Conservation (phyloP, 2,113 vertebrate genomes). For the Boleophthalmus pectinirostris region DNA sequence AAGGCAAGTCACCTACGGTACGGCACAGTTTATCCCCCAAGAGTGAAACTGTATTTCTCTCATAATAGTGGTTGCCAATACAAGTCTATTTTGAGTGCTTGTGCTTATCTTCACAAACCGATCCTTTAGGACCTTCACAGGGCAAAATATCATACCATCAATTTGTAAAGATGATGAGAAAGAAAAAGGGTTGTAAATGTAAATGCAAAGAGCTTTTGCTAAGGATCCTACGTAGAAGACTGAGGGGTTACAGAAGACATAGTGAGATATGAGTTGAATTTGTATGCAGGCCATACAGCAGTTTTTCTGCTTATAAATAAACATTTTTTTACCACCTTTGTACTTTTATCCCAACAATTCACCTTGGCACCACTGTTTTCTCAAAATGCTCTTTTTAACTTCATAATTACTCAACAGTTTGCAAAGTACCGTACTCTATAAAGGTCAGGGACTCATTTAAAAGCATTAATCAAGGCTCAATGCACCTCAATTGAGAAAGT, state of each 20-base stretch:
- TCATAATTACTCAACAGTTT: constrained; percentile 1
- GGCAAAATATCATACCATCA: neutral
- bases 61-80: neutral
- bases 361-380: neutral
- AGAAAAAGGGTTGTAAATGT: neutral
- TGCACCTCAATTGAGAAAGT: neutral
- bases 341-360: neutral
- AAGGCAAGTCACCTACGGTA: neutral
- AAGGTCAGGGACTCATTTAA: neutral
- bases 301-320: neutral
- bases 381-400: neutral
- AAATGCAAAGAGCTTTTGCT: too few species aligned
- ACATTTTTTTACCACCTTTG: too few species aligned
- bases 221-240: too few species aligned
- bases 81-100: neutral
- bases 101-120: neutral
- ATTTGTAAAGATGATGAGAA: neutral
- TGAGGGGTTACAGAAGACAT: neutral
- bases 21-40: neutral
- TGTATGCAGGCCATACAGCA: neutral
- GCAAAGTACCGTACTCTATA: neutral
- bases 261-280: neutral
- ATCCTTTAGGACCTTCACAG: neutral
- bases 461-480: neutral
- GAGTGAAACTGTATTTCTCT: neutral